Evolutionary conservation across 2,113 vertebrate genomes (phyloP).

Genomic region (Falco punctatus): DNA sequence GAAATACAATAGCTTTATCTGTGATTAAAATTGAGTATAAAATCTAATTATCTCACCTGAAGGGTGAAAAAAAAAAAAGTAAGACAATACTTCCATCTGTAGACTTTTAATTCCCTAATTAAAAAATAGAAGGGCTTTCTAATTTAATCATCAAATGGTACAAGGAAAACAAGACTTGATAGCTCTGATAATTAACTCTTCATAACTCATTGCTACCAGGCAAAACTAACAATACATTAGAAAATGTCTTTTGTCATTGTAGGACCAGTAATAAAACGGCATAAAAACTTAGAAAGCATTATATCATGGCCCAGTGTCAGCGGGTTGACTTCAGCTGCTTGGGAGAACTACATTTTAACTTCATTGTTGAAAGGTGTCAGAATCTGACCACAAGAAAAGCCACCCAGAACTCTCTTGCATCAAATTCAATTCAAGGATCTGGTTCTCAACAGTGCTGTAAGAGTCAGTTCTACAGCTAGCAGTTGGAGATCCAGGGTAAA

Average conservation of each 20-base stretch:
- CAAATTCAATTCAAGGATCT: not conserved
- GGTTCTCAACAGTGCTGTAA: not conserved
- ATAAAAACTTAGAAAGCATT: not conserved
- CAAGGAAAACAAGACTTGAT: not conserved
- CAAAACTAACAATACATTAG: not conserved
- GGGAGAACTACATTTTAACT: not conserved
- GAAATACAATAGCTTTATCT: not conserved
- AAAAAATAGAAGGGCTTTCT: not conserved
- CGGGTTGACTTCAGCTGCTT: not conserved
- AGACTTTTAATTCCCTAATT: not conserved
- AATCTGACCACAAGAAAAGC: not conserved
- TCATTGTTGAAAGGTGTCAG: not conserved
- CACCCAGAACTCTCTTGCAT: not conserved
- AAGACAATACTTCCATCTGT: not conserved
- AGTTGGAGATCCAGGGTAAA: not conserved
- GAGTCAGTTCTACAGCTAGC: not conserved
- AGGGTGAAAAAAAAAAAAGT: not conserved
- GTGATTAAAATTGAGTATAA: not conserved
- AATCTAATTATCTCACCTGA: not conserved
- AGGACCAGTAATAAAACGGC: not conserved
- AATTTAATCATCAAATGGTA: not conserved
- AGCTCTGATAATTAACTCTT: slow-evolving; percentile 7
- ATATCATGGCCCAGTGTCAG: not conserved
- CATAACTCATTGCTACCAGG: not conserved
- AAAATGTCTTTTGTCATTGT: not conserved